Conservation (phyloP, 23 tunicate genomes). For the Diplosoma virens region DNA sequence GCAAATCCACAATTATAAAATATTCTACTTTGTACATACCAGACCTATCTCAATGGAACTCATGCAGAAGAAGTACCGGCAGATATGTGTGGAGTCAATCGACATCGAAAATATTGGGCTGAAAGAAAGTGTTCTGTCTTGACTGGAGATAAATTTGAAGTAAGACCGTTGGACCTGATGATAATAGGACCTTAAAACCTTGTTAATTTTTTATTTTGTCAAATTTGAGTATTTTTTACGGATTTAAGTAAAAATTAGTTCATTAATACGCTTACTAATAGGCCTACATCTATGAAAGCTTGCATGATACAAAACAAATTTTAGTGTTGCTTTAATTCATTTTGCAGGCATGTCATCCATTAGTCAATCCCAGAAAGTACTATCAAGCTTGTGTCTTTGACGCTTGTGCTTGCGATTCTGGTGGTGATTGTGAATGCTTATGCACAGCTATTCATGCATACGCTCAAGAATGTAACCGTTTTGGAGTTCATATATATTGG, state of each 20-base stretch:
- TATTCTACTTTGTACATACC: no score
- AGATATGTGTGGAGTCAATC: slow-evolving; percentile 80
- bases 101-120: slow-evolving; percentile 93
- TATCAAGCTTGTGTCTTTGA: slow-evolving; percentile 91
- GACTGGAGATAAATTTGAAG: slow-evolving; percentile 80
- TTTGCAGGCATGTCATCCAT: slow-evolving; percentile 77
- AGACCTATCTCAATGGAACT: slow-evolving; percentile 84
- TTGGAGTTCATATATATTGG: slow-evolving; percentile 99
- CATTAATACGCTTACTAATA: no score
- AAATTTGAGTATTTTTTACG: no score
- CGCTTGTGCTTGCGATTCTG: slow-evolving; percentile 94
- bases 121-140: slow-evolving; percentile 89
- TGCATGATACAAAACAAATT: no score
- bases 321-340: neutral
- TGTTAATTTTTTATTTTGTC: no score
- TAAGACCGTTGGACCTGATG: no score
- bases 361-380: slow-evolving; percentile 78
- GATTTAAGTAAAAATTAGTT: no score
- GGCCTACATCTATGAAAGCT: no score
- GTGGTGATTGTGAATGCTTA: slow-evolving; percentile 95
- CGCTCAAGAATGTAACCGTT: slow-evolving; percentile 98
- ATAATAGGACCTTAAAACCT: no score
- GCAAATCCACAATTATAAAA: no score
- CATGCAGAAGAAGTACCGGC: slow-evolving; percentile 76
- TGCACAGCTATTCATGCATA: slow-evolving; percentile 98